These are phyloP conservation scores for Drosophila nigricruria DNA, from an alignment of 2,888 invertebrate species.

Conservation along the genomic window DNA sequence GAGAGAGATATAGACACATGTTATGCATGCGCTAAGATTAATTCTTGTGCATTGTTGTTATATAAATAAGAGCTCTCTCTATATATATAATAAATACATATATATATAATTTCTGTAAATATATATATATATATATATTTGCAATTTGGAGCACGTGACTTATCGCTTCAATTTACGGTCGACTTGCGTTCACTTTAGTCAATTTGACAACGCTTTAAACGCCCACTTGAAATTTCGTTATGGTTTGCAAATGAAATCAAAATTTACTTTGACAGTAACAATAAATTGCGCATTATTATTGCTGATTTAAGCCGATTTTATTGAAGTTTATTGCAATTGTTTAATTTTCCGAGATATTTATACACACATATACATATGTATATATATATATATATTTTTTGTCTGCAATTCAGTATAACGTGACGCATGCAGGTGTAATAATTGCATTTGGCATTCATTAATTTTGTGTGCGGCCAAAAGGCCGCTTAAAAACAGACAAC, in stretches of 20 bases:
- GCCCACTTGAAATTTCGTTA: slow-evolving; percentile 1
- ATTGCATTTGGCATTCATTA: slow-evolving; percentile 75
- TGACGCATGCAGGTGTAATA: slow-evolving; percentile 69
- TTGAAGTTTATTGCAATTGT: slow-evolving; percentile 43
- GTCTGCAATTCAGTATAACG: not conserved
- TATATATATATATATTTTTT: not conserved
- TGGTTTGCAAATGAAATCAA: not conserved
- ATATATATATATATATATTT: not conserved
- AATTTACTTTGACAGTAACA: slow-evolving; percentile 16
- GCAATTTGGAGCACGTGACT: slow-evolving; percentile 10
- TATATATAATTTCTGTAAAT: not conserved
- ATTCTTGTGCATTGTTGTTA: slow-evolving; percentile 29
- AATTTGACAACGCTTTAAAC: slow-evolving; percentile 6
- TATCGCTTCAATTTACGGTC: slow-evolving; percentile 38
- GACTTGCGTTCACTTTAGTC: slow-evolving; percentile 3
- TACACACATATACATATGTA: not conserved
- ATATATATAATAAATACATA: not conserved
- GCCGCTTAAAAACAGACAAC: not conserved
- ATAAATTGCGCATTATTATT: slow-evolving; percentile 51
- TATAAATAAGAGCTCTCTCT: not conserved
- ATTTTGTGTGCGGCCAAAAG: slow-evolving; percentile 41
- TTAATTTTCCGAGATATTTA: slow-evolving; percentile 32
- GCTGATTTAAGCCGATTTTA: slow-evolving; percentile 53
- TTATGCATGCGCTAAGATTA: slow-evolving; percentile 30
- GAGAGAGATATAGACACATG: not conserved